Evolutionary conservation across 1,140 invertebrate genomes (phyloP), one percentile per base, ranked within the genome.

Genomic region (Aphidius gifuensis): DNA sequence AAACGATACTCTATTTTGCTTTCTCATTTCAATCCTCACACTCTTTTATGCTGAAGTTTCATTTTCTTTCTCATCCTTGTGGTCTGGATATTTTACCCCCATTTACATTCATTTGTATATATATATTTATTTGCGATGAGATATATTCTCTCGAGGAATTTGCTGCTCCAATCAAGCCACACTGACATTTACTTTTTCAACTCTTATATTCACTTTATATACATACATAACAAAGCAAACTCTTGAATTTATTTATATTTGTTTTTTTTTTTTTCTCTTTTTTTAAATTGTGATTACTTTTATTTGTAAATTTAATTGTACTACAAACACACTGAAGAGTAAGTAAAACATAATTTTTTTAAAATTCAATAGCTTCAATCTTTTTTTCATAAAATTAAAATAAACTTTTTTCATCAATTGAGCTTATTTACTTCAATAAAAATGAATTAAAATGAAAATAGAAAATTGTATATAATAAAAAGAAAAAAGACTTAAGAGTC

Each of bases 141-240:
- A 51, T 23, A 32, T 9, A 51, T 51, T 51, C 49, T 21, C 49
- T 51, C 49, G 49, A 51, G 49, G 49, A 51, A 51, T 51, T 32
- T 51, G 32, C 9, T 32, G 49, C 23, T 23, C 49, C 49, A 23
- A 51, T 51, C 49, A 23, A 51, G 23, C 21, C 49, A 16, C 49
- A 16, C 21, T 32, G 7, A 8, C 49, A 16, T 32, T 4, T 32
- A 51, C 49, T 23, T 23, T 32, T 32, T 32, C 49, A 51, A 51
- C 49, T 51, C 5, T 16, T 51, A 32, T 51, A 51, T 51, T 32
- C 7, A 50, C 49, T 50, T 23, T 21, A 23, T 21, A 9, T 51
- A 16, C 8, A 51, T 16, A 38, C 5, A 51, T 51, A 23, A 23
- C 49, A 51, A 16, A 32, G 49, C 49, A 51, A 51, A 32, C 23